A percentile compares a stretch with the other conserved stretches of the same genome.
These are phyloP conservation scores for Coregonus ussuriensis DNA, from an alignment of 2,797 vertebrate species.

Conservation along the genomic window DNA sequence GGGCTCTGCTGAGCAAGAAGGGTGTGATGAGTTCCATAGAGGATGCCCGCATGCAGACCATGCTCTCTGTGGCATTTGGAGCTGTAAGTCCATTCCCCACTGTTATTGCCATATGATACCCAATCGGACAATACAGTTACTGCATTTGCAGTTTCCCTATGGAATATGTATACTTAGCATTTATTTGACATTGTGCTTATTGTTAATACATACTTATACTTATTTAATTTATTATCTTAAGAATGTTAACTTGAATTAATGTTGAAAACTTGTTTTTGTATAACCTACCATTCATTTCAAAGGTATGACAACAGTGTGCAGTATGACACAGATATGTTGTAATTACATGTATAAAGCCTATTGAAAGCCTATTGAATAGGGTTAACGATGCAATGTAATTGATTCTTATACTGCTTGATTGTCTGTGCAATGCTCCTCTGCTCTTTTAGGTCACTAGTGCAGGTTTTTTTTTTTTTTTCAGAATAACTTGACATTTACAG, in stretches of 20 bases:
- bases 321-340: neutral
- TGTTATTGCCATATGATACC: neutral
- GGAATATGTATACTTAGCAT: neutral
- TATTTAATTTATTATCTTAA: neutral
- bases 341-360: neutral
- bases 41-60: slow-evolving; percentile 95
- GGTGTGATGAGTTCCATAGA: slow-evolving; percentile 92
- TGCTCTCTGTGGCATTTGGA: slow-evolving; percentile 97
- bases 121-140: neutral
- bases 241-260: neutral
- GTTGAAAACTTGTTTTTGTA: neutral
- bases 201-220: neutral
- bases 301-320: neutral
- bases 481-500: slow-evolving; percentile 99
- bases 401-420: slow-evolving; percentile 23
- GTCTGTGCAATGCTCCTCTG: slow-evolving; percentile 70
- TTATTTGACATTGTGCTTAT: neutral
- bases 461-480: slow-evolving; percentile 93
- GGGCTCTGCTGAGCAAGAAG: slow-evolving; percentile 92
- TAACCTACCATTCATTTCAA: neutral
- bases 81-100: slow-evolving; percentile 83
- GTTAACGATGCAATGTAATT: neutral
- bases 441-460: slow-evolving; percentile 82
- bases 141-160: neutral
- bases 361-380: neutral